phyloP scores from a whole-genome alignment of 1,140 invertebrate genomes.

The Batillaria attramentaria region DNA sequence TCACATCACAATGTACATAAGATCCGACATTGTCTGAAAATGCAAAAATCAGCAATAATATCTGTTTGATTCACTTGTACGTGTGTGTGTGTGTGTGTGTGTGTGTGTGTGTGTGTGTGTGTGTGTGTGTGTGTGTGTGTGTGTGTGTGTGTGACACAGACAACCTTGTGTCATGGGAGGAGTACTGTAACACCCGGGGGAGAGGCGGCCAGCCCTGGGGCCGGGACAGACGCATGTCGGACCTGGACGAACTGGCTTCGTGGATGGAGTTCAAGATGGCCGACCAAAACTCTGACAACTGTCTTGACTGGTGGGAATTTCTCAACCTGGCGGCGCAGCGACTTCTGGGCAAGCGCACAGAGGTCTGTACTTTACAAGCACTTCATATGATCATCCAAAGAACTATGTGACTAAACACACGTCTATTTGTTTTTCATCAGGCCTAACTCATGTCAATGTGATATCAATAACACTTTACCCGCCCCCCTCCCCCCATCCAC shows the following conservation, averaged over 20 bases:
- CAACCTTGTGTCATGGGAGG: constrained; percentile 25
- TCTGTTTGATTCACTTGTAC: too few relatives aligned
- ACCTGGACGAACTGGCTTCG: background rate
- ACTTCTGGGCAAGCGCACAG: constrained; percentile 18
- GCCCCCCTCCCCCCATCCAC: too few relatives aligned
- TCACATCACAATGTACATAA: too few relatives aligned
- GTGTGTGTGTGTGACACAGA: too few relatives aligned
- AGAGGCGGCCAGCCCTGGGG: background rate
- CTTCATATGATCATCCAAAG: background rate
- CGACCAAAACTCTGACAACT: constrained; percentile 26
- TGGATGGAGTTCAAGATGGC: constrained; percentile 31
- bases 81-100: too few relatives aligned
- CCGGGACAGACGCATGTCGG: background rate
- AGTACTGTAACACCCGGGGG: constrained; percentile 17
- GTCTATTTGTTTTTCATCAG: background rate
- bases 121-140: too few relatives aligned
- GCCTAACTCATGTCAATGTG: too few relatives aligned
- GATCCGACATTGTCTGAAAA: too few relatives aligned
- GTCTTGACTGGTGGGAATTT: constrained; percentile 42
- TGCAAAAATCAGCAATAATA: too few relatives aligned
- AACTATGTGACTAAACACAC: background rate
- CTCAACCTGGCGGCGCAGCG: constrained; percentile 33
- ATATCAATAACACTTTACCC: too few relatives aligned
- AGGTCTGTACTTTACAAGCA: background rate
- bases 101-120: too few relatives aligned